Evolutionary conservation across 2,797 vertebrate genomes (phyloP), one percentile per base, ranked within the genome.

Genomic region (Sibirionetta formosa): DNA sequence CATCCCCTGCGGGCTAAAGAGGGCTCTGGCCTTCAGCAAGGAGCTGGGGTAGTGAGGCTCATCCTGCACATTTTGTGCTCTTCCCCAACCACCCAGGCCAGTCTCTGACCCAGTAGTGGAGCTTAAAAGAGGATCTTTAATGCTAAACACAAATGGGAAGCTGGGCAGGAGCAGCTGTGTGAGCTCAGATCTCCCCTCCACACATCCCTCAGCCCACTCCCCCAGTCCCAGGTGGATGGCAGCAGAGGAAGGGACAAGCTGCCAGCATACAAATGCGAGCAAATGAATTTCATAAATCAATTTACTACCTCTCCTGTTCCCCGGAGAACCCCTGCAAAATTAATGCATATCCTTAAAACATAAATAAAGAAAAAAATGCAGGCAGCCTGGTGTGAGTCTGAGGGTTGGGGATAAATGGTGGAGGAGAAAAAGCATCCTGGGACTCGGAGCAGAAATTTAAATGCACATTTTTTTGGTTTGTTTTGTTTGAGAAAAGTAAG

Each of bases 401-500:
- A 58, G 36, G 36, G 33, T 33, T 77, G 38, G 14, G n/a, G 57
- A 57, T 35, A 60, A 56, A 33, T 27, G 7, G 33, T 38, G 31
- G 11, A 75, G 24, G 60, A 94, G 53, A 29, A 81, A 24, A 68
- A 57, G 14, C 1, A 2, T 70, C 50, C 40, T 87, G 50, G 36
- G 64, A 64, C 54, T 72, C 90, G 19, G 36, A 72, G 18, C 18
- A 71, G 50, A 81, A 46, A 19, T 77, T 90, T 18, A 69, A 53
- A 79, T n/a, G 2, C 9, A 22, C 18, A 22, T 18, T 60, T 84
- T 84, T 57, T 51, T 51, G 50, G 64, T 29, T 77, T 27, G 44
- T 65, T 92, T 64, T 93, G 18, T 54, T 54, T 68, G 61, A 73
- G 42, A 46, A 77, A 88, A 93, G 81, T 19, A 5, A 83, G 56